Evolutionary conservation across 2,797 vertebrate genomes (phyloP).

Genomic region (Artibeus lituratus): DNA sequence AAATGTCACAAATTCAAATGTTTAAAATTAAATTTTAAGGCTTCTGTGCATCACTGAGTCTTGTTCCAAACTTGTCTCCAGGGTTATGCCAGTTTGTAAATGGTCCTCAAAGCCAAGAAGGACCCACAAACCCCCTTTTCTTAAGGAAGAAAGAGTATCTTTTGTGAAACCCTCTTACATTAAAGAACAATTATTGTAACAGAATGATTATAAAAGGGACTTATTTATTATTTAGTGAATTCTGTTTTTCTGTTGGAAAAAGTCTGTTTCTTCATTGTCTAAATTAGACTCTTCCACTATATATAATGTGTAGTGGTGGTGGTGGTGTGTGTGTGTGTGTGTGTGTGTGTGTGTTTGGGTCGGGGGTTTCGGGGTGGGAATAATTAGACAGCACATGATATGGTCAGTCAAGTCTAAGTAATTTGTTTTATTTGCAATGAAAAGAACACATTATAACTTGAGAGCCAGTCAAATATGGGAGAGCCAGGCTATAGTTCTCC

Average conservation of each 20-base stretch:
- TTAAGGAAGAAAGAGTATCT: neutral
- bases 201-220: neutral
- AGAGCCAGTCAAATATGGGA: neutral
- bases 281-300: neutral
- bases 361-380: rapidly evolving
- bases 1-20: neutral
- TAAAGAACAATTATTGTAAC: neutral
- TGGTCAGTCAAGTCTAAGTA: neutral
- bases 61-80: neutral
- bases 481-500: neutral
- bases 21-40: slow-evolving; percentile 17
- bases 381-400: neutral
- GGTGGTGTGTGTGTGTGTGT: neutral
- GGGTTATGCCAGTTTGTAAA: neutral
- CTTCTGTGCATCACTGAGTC: neutral
- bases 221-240: neutral
- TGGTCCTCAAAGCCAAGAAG: neutral
- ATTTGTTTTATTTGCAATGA: slow-evolving; percentile 28
- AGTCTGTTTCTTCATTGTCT: neutral
- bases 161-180: neutral
- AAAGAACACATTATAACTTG: neutral
- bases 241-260: neutral
- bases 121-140: neutral
- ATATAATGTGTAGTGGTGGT: neutral
- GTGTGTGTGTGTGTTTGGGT: neutral